Conservation (phyloP, 2,888 invertebrate genomes). For the Lasioglossum oenotherae region DNA sequence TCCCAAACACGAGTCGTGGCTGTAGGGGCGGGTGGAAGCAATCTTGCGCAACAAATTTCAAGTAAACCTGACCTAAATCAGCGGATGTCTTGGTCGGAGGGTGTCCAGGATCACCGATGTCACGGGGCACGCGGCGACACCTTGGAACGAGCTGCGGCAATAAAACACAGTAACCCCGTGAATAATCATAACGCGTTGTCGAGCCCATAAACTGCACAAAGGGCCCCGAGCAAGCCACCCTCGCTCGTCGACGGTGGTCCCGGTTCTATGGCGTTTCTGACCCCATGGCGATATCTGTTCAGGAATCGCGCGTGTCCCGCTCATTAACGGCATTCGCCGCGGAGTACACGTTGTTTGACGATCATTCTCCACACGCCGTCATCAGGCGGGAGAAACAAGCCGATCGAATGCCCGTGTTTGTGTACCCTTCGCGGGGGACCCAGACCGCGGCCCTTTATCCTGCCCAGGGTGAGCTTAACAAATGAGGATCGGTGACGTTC, state of each 20-base stretch:
- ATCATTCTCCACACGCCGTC: slow-evolving; percentile 75
- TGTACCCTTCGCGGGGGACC: slow-evolving; percentile 29
- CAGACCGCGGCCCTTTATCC: slow-evolving; percentile 6
- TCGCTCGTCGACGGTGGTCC: slow-evolving; percentile 50
- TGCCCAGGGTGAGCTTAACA: slow-evolving; percentile 26
- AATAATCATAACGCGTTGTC: slow-evolving; percentile 83
- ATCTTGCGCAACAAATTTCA: not conserved
- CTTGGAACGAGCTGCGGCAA: slow-evolving; percentile 68
- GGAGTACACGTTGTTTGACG: slow-evolving; percentile 78
- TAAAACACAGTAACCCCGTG: slow-evolving; percentile 84
- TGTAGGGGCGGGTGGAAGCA: not conserved
- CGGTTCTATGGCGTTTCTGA: slow-evolving; percentile 32
- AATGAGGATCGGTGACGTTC: slow-evolving; percentile 15
- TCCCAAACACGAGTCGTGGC: not conserved
- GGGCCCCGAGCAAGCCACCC: slow-evolving; percentile 58
- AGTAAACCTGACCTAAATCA: not conserved
- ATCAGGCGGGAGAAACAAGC: slow-evolving; percentile 45
- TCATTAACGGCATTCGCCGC: slow-evolving; percentile 79
- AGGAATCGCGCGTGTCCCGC: slow-evolving; percentile 77
- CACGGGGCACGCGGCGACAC: slow-evolving; percentile 42
- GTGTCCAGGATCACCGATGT: not conserved
- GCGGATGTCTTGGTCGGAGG: not conserved
- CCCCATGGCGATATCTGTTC: slow-evolving; percentile 52
- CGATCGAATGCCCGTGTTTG: slow-evolving; percentile 51
- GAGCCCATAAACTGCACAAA: slow-evolving; percentile 82